Evolutionary conservation across 2,797 vertebrate genomes (phyloP).

Genomic region (Gephyroberyx darwinii): DNA sequence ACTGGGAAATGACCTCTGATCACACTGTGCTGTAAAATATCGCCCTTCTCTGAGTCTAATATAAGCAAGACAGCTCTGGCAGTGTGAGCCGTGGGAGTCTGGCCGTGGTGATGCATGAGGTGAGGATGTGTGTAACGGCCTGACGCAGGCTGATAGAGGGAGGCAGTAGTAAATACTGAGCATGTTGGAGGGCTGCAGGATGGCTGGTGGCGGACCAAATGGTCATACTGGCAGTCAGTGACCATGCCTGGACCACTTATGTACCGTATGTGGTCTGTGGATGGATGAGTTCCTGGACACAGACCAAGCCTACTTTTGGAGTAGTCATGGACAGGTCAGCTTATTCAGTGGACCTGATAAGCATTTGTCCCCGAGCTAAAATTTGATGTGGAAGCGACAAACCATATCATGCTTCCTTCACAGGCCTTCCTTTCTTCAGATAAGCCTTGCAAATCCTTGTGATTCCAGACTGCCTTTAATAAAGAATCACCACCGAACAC

Average conservation of each 20-base stretch:
- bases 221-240: conserved; percentile 49
- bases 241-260: conserved; percentile 58
- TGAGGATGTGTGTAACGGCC: conserved; percentile 15
- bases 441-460: conserved; percentile 13
- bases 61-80: conserved; percentile 1
- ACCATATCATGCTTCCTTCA: conserved; percentile 10
- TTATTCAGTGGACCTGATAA: conserved; percentile 39
- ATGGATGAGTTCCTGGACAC: conserved; percentile 33
- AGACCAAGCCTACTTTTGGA: conserved; percentile 19
- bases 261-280: conserved; percentile 57
- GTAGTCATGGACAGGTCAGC: conserved; percentile 9
- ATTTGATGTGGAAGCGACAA: not conserved
- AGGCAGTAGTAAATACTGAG: conserved; percentile 35
- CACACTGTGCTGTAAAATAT: conserved; percentile 3
- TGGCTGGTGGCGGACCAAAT: conserved; percentile 61
- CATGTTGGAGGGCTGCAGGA: conserved; percentile 60
- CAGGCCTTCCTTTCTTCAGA: no score
- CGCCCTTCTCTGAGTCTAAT: not conserved
- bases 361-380: not conserved
- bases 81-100: conserved; percentile 16
- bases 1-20: not conserved
- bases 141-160: conserved; percentile 32
- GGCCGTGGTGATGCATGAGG: conserved; percentile 24
- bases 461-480: not conserved
- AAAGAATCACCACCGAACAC: conserved; percentile 28